phyloP scores from a whole-genome alignment of 1,140 invertebrate genomes.

The Pseudomyrmex cubaensis region DNA sequence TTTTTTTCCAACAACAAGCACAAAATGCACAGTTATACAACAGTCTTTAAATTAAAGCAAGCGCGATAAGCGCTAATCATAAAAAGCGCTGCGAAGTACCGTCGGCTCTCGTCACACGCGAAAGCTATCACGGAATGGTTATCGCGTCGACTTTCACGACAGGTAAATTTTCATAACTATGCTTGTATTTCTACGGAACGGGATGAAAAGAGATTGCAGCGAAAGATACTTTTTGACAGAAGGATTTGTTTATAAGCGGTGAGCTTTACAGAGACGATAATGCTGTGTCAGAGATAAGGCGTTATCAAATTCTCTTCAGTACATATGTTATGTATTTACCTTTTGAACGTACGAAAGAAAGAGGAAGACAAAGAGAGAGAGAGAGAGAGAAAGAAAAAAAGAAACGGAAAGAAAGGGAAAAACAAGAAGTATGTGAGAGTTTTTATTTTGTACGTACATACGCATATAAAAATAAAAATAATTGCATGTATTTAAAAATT shows the following conservation, averaged over 20 bases:
- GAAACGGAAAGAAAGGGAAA: not conserved
- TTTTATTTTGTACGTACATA: too few species aligned
- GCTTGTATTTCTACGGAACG: not conserved
- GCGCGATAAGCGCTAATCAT: slow-evolving; percentile 36
- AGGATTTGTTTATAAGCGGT: slow-evolving; percentile 7
- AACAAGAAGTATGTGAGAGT: too few species aligned
- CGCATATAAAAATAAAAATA: too few species aligned
- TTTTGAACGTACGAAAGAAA: not conserved
- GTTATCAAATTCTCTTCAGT: not conserved
- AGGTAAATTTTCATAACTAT: slow-evolving; percentile 27
- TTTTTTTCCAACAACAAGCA: slow-evolving; percentile 1
- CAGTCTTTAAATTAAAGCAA: slow-evolving; percentile 13
- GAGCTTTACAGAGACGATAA: slow-evolving; percentile 2
- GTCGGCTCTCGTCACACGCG: not conserved
- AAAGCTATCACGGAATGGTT: slow-evolving; percentile 18
- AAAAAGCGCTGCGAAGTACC: slow-evolving; percentile 10
- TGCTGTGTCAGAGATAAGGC: slow-evolving; percentile 22
- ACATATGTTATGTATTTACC: not conserved
- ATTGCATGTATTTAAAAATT: too few species aligned
- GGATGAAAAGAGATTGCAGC: slow-evolving; percentile 24
- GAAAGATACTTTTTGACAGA: slow-evolving; percentile 33
- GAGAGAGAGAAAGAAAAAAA: not conserved
- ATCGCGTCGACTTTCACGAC: slow-evolving; percentile 38
- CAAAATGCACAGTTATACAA: slow-evolving; percentile 12
- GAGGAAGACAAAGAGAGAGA: not conserved